These are phyloP conservation scores for Rallus limicola DNA, from an alignment of 2,113 vertebrate genomes.

Conservation along the genomic window DNA sequence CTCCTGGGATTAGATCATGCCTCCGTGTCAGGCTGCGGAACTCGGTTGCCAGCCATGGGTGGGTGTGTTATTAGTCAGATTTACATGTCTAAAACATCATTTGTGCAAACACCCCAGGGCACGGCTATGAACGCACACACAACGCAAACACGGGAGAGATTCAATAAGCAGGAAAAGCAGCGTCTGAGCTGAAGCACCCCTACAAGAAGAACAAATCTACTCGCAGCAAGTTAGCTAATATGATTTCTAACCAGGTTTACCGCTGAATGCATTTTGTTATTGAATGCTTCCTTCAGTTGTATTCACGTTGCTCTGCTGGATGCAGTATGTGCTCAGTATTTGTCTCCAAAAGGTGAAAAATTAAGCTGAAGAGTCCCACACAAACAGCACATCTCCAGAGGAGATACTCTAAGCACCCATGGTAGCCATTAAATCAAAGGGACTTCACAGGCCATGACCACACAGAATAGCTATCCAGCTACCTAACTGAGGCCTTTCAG, in stretches of 20 bases:
- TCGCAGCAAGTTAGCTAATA: background rate
- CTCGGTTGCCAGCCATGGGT: background rate
- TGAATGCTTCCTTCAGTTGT: background rate
- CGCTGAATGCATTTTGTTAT: background rate
- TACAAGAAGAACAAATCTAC: background rate
- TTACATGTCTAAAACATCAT: constrained; percentile 50
- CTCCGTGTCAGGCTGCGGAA: background rate
- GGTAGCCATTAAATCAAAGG: background rate
- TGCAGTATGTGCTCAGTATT: background rate
- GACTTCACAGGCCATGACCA: background rate
- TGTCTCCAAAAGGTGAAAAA: background rate
- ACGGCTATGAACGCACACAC: background rate
- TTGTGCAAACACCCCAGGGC: constrained; percentile 34
- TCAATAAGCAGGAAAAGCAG: background rate
- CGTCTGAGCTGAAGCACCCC: background rate
- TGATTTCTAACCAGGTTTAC: background rate
- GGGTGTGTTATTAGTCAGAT: constrained; percentile 34
- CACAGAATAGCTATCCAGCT: background rate
- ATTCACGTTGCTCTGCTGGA: background rate
- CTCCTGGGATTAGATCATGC: constrained; percentile 33
- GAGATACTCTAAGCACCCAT: background rate
- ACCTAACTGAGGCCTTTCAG: background rate
- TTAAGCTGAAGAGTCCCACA: background rate
- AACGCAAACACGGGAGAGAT: background rate
- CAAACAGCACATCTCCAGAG: background rate